Conservation (phyloP, 1,140 invertebrate genomes). For the Philotrypesis tridentata region DNA sequence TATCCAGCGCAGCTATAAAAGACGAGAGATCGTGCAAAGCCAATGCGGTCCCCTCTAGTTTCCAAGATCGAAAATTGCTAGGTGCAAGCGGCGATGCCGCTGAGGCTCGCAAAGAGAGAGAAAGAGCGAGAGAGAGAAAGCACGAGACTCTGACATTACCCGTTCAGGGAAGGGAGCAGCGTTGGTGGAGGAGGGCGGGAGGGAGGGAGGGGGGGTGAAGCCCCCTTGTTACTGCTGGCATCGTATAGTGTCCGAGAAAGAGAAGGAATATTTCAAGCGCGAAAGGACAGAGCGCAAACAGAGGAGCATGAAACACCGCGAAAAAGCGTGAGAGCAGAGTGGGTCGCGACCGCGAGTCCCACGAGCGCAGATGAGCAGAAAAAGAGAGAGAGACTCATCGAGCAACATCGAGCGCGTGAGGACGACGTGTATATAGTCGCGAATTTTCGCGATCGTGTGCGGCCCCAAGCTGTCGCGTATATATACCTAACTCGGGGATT, state of each 20-base stretch:
- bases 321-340: constrained; percentile 22
- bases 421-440: background rate
- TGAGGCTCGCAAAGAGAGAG: background rate
- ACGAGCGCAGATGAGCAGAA: background rate
- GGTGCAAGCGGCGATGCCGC: constrained; percentile 28
- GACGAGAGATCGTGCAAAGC: constrained; percentile 35
- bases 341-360: background rate
- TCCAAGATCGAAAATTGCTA: constrained; percentile 48
- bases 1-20: constrained; percentile 23
- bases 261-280: background rate
- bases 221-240: constrained; percentile 1
- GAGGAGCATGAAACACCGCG: background rate
- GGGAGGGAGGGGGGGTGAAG: background rate
- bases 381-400: background rate
- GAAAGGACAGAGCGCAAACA: background rate
- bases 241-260: background rate
- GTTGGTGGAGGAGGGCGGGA: background rate
- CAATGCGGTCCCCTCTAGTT: constrained; percentile 19
- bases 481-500: background rate
- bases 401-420: constrained; percentile 28
- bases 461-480: background rate
- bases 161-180: background rate
- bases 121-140: background rate
- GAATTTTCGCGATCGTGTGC: constrained; percentile 16
- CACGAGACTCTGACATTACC: constrained; percentile 40